Conservation (phyloP, 2,888 invertebrate species). For the Trachelus troglodyta region DNA sequence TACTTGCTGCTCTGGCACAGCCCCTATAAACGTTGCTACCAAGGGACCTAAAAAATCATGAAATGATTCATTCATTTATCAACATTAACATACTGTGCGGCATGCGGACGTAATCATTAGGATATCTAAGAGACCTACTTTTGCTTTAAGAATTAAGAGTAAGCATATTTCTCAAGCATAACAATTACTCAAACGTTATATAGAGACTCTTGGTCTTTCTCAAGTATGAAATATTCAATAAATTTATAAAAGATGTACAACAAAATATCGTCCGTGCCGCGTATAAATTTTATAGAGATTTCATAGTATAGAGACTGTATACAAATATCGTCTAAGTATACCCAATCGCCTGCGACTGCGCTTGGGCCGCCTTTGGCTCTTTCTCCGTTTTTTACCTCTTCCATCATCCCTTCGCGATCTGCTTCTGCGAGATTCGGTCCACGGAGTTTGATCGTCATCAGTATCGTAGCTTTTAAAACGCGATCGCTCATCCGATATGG, state of each 20-base stretch:
- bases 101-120: background rate
- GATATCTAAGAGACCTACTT: background rate
- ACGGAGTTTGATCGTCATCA: conserved; percentile 23
- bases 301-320: conserved; percentile 4
- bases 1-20: conserved; percentile 54
- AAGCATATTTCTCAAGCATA: background rate
- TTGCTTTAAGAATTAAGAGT: background rate
- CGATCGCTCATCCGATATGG: background rate
- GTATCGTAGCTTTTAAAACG: conserved; percentile 15
- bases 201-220: background rate
- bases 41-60: conserved; percentile 44
- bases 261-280: conserved; percentile 2
- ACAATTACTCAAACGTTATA: background rate
- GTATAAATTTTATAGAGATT: background rate
- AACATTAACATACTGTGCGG: background rate
- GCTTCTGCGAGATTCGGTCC: conserved; percentile 45
- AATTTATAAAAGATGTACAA: background rate
- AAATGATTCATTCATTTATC: background rate
- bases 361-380: conserved; percentile 56
- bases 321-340: conserved; percentile 47
- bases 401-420: conserved; percentile 53
- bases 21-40: conserved; percentile 57
- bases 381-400: conserved; percentile 60
- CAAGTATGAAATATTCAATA: background rate
- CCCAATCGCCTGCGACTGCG: conserved; percentile 61